These are phyloP conservation scores for Meghimatium bilineatum DNA, from an alignment of 2,888 invertebrate genomes.

Conservation along the genomic window DNA sequence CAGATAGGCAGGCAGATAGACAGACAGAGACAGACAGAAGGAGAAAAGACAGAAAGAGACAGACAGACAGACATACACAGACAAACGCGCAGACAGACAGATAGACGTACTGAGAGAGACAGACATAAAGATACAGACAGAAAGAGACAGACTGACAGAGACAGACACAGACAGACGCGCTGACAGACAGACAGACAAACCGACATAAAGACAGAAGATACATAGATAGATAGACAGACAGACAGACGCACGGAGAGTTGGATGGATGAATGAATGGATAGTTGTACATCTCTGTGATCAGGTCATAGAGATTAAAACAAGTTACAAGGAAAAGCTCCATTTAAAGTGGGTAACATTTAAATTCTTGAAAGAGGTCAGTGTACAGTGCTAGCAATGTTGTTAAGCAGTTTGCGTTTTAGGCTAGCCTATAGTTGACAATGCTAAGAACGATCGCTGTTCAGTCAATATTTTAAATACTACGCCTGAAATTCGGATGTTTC, in stretches of 20 bases:
- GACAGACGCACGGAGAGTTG: not conserved
- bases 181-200: not conserved
- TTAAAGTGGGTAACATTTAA: too few species aligned
- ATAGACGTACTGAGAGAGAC: not conserved
- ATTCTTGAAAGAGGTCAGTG: too few species aligned
- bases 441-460: too few species aligned
- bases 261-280: not conserved
- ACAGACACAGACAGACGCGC: not conserved
- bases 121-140: not conserved
- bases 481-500: too few species aligned
- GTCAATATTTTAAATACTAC: too few species aligned
- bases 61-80: not conserved
- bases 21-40: not conserved
- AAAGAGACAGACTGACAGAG: not conserved
- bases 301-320: too few species aligned
- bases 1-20: conserved; percentile 10
- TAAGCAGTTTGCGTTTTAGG: too few species aligned
- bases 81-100: not conserved
- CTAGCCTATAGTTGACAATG: too few species aligned
- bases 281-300: too few species aligned
- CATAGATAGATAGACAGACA: conserved; percentile 2
- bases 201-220: not conserved
- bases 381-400: too few species aligned
- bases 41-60: not conserved
- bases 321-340: too few species aligned